phyloP scores from a whole-genome alignment of 2,113 vertebrate genomes.

The Vanacampus margaritifer region DNA sequence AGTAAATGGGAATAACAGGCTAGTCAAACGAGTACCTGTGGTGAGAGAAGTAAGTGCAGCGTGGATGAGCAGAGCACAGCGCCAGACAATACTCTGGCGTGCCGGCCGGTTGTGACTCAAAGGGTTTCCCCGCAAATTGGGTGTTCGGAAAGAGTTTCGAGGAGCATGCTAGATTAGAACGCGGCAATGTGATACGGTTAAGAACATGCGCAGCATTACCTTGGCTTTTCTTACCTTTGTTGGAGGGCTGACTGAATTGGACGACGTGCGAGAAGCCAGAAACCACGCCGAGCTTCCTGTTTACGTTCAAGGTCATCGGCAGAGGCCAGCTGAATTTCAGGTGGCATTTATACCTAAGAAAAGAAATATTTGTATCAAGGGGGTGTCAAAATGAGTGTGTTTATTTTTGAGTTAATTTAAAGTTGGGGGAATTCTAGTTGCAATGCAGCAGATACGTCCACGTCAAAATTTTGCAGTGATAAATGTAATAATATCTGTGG shows the following conservation, averaged over 20 bases:
- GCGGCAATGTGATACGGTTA: background rate
- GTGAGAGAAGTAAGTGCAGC: slow-evolving; percentile 56
- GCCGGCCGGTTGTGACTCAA: background rate
- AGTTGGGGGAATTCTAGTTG: too few relatives aligned
- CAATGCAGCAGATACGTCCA: too few relatives aligned
- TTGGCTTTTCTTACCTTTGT: slow-evolving; percentile 8
- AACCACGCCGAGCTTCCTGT: background rate
- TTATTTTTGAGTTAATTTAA: too few relatives aligned
- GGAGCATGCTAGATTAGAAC: slow-evolving; percentile 42
- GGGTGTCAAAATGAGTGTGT: too few relatives aligned
- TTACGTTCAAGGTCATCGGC: slow-evolving; percentile 22
- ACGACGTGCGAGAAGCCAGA: slow-evolving; percentile 54
- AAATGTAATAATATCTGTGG: too few relatives aligned
- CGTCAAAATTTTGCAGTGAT: too few relatives aligned
- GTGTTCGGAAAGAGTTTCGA: slow-evolving; percentile 27
- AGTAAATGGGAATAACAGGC: background rate
- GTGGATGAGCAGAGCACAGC: slow-evolving; percentile 52
- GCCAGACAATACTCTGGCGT: slow-evolving; percentile 53
- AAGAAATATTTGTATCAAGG: background rate
- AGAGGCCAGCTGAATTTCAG: slow-evolving; percentile 54
- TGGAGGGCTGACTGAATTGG: background rate
- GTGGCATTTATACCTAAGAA: slow-evolving; percentile 51
- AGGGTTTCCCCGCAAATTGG: slow-evolving; percentile 21
- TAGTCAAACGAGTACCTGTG: slow-evolving; percentile 11
- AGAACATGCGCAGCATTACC: background rate